A percentile compares a stretch with the other conserved stretches of the same genome.
phyloP scores from a whole-genome alignment of 1,140 invertebrate genomes.

The Diachasma alloeum region DNA sequence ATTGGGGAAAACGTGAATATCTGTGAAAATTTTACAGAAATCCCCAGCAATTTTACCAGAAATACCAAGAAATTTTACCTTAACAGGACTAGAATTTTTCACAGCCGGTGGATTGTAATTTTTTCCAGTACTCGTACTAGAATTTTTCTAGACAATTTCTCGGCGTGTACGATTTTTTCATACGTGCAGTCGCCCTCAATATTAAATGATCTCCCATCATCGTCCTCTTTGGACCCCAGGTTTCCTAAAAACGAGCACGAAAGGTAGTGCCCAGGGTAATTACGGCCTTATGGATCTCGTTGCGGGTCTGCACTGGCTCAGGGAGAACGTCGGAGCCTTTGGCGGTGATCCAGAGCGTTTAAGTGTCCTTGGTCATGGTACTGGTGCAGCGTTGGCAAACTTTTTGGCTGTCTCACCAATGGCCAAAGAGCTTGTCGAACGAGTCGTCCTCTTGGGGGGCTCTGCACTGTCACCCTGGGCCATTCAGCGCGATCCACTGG shows the following conservation, averaged over 20 bases:
- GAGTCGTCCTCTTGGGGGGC: constrained; percentile 91
- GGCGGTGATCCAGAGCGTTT: constrained; percentile 89
- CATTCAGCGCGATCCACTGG: constrained; percentile 85
- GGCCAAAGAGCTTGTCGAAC: constrained; percentile 89
- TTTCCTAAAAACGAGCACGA: constrained; percentile 87
- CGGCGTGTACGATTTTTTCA: too few species aligned
- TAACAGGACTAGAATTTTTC: too few species aligned
- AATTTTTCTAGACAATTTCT: too few species aligned
- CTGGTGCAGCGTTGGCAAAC: constrained; percentile 92
- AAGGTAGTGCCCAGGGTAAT: constrained; percentile 88
- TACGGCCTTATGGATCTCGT: constrained; percentile 95
- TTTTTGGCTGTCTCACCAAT: constrained; percentile 93
- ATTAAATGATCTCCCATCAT: background rate
- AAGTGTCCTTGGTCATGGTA: constrained; percentile 91
- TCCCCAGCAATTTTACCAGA: too few species aligned
- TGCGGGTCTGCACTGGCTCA: constrained; percentile 91
- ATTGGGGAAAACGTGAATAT: too few species aligned
- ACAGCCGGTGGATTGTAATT: too few species aligned
- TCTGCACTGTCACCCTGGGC: constrained; percentile 96
- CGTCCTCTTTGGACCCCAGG: constrained; percentile 65
- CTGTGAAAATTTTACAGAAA: too few species aligned
- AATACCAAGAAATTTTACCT: too few species aligned
- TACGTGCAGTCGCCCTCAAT: background rate
- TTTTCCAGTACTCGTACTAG: too few species aligned
- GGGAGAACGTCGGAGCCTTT: constrained; percentile 89